Evolutionary conservation across 2,888 invertebrate genomes (phyloP).

Genomic region (Sphaerophoria taeniata): DNA sequence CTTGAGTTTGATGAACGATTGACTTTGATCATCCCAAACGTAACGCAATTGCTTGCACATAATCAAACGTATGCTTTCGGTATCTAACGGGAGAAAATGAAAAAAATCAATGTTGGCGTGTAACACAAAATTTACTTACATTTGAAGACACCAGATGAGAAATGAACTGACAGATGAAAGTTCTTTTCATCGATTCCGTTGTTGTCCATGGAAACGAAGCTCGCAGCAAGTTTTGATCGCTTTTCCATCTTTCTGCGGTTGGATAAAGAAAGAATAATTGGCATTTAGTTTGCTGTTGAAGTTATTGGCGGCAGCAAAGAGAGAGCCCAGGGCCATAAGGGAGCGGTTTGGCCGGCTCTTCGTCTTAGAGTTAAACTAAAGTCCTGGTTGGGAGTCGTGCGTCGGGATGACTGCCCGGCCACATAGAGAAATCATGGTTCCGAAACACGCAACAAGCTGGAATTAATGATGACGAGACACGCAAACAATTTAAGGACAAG

Average conservation of each 20-base stretch:
- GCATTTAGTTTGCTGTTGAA: background rate
- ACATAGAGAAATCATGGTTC: too few relatives aligned
- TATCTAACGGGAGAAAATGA: slow-evolving; percentile 81
- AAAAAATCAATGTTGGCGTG: too few relatives aligned
- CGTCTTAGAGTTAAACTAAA: too few relatives aligned
- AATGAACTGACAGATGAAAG: slow-evolving; percentile 81
- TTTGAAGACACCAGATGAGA: slow-evolving; percentile 81
- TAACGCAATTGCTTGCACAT: slow-evolving; percentile 92
- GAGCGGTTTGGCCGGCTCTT: too few relatives aligned
- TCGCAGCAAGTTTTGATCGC: slow-evolving; percentile 32
- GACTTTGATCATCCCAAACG: slow-evolving; percentile 89
- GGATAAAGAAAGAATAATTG: background rate
- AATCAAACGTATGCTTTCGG: slow-evolving; percentile 87
- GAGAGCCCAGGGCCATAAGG: too few relatives aligned
- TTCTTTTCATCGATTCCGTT: slow-evolving; percentile 77
- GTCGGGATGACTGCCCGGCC: too few relatives aligned
- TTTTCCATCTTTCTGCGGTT: slow-evolving; percentile 30
- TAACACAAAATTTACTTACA: slow-evolving; percentile 76
- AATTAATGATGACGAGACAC: too few relatives aligned
- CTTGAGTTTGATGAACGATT: slow-evolving; percentile 88
- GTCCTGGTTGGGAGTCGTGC: too few relatives aligned
- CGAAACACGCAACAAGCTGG: too few relatives aligned
- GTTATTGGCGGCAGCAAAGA: too few relatives aligned
- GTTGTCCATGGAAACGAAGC: slow-evolving; percentile 68
- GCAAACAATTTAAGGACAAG: too few relatives aligned